These are phyloP conservation scores for Spisula subtruncata DNA, from an alignment of 2,888 invertebrate genomes.

Conservation along the genomic window DNA sequence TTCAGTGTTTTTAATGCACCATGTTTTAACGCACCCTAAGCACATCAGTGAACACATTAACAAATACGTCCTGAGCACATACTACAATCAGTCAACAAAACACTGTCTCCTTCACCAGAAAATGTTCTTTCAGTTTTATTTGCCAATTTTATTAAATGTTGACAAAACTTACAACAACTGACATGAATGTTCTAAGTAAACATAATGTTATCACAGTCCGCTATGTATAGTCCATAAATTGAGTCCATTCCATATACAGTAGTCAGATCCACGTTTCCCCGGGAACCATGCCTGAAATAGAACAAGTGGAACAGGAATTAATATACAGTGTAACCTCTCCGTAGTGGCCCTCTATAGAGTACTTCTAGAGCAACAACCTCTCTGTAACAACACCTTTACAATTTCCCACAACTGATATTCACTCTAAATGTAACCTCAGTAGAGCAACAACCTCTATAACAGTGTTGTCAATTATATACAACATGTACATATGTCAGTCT, in stretches of 20 bases:
- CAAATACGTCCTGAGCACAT: not conserved
- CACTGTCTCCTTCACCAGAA: not conserved
- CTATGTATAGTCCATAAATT: constrained; percentile 13
- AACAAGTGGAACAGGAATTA: not conserved
- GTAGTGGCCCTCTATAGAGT: too few relatives aligned
- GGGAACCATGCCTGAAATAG: constrained; percentile 7
- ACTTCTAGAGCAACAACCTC: too few relatives aligned
- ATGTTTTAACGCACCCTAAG: not conserved
- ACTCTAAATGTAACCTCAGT: too few relatives aligned
- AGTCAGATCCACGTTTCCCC: not conserved
- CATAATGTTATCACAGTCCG: not conserved
- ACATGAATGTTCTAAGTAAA: constrained; percentile 8
- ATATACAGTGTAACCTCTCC: too few relatives aligned
- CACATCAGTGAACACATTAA: not conserved
- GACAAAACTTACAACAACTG: constrained; percentile 3
- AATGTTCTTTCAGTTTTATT: not conserved
- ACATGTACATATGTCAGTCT: too few relatives aligned
- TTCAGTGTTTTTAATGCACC: not conserved
- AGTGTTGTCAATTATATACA: too few relatives aligned
- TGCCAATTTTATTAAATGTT: not conserved
- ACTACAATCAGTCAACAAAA: not conserved
- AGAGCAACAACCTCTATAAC: too few relatives aligned
- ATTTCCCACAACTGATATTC: too few relatives aligned
- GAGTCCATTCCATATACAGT: not conserved
- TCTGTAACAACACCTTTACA: too few relatives aligned